phyloP scores from a whole-genome alignment of 2,797 vertebrate species.

The Leucoraja ocellata region DNA sequence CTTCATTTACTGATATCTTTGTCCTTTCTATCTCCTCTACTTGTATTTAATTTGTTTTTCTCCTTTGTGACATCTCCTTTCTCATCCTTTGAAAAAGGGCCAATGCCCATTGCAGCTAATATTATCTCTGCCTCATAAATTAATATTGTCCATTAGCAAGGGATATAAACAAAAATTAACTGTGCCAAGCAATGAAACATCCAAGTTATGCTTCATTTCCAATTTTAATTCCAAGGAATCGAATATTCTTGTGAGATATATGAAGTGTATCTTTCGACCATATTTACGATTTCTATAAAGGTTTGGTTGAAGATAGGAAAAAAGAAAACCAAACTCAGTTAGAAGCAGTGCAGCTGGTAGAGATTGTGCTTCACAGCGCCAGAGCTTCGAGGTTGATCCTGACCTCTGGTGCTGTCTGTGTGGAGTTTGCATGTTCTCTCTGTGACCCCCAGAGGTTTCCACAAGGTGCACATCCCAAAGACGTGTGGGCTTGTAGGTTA shows the following conservation, averaged over 20 bases:
- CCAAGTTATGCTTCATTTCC: not conserved
- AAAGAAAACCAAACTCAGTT: not conserved
- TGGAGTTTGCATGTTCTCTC: too few relatives aligned
- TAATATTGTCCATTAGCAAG: constrained; percentile 2
- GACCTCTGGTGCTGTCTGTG: too few relatives aligned
- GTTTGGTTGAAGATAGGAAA: not conserved
- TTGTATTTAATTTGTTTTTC: not conserved
- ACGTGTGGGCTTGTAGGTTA: too few relatives aligned
- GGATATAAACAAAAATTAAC: not conserved
- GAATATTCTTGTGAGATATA: not conserved
- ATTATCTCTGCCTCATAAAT: not conserved
- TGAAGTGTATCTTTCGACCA: not conserved
- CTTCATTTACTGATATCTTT: not conserved
- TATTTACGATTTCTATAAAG: not conserved
- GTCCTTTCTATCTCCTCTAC: not conserved
- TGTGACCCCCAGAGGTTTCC: too few relatives aligned
- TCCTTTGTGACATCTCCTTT: not conserved
- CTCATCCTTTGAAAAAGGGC: not conserved
- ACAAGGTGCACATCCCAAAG: too few relatives aligned
- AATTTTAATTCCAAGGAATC: not conserved
- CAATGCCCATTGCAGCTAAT: not conserved
- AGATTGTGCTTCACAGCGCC: too few relatives aligned
- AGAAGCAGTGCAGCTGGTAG: too few relatives aligned
- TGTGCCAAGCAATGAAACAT: not conserved
- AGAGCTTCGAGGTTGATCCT: too few relatives aligned